Evolutionary conservation across 2,888 invertebrate genomes (phyloP).

Genomic region (Sussaba pulchella): DNA sequence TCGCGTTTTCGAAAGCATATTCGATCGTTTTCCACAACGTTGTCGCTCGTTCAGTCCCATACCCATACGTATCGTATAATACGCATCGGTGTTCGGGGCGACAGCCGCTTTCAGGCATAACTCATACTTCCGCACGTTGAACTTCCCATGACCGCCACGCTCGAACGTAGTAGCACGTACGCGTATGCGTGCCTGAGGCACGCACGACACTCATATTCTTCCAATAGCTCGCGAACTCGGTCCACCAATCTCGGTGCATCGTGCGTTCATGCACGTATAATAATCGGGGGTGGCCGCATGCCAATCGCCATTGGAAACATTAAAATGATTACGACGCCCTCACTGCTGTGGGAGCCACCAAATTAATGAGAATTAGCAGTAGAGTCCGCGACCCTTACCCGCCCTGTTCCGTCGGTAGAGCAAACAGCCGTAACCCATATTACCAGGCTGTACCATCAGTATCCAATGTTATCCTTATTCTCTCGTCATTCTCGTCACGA

Average conservation of each 20-base stretch:
- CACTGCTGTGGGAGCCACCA: constrained; percentile 64
- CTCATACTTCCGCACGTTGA: constrained; percentile 55
- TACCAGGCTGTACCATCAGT: constrained; percentile 33
- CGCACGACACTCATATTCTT: constrained; percentile 50
- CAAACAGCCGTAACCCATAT: constrained; percentile 49
- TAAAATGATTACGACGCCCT: constrained; percentile 71
- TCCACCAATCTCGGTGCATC: constrained; percentile 33
- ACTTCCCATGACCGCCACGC: constrained; percentile 44
- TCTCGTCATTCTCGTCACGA: constrained; percentile 40
- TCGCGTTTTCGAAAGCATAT: constrained; percentile 49
- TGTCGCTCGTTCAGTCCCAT: constrained; percentile 36
- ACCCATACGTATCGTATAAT: constrained; percentile 28
- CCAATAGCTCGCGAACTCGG: constrained; percentile 37
- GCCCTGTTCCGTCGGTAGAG: constrained; percentile 48
- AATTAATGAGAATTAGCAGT: constrained; percentile 73
- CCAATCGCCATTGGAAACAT: constrained; percentile 71
- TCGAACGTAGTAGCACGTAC: constrained; percentile 29
- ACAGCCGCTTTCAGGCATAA: constrained; percentile 56
- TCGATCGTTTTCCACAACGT: constrained; percentile 55
- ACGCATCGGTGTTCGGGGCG: constrained; percentile 19
- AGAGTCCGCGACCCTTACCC: constrained; percentile 43
- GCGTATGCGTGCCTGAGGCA: no score
- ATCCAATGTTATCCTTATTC: constrained; percentile 41
- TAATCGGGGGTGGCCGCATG: constrained; percentile 65
- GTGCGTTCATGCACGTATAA: constrained; percentile 61